A percentile compares a stretch with the other conserved stretches of the same genome.
Conservation (phyloP, 2,888 invertebrate species). For the Eupithecia dodoneata region DNA sequence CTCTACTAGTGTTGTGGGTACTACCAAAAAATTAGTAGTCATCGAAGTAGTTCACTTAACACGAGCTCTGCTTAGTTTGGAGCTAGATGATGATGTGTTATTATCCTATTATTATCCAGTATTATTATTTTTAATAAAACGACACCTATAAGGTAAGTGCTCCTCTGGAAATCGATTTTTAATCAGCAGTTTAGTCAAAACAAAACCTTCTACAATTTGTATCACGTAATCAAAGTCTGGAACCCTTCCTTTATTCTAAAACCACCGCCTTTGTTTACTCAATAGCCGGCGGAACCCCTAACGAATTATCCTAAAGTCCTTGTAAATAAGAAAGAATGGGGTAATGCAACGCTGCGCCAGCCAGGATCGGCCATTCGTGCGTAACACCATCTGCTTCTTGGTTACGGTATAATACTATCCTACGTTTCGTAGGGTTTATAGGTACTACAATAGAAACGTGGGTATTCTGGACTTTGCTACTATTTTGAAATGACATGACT, state of each 20-base stretch:
- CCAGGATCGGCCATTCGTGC: constrained; percentile 53
- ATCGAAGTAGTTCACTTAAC: no score
- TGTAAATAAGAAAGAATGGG: constrained; percentile 59
- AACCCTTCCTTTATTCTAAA: constrained; percentile 25
- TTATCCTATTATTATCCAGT: no score
- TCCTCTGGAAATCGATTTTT: not conserved
- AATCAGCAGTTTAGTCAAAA: not conserved
- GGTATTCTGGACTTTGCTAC: constrained; percentile 32
- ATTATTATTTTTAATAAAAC: no score
- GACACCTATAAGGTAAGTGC: not conserved
- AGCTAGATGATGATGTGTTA: no score
- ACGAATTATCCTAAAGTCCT: constrained; percentile 48
- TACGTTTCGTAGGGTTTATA: constrained; percentile 29
- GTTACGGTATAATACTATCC: constrained; percentile 45
- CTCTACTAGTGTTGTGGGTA: no score
- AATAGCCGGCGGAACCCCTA: constrained; percentile 25
- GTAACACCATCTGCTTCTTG: constrained; percentile 56
- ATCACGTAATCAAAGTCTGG: not conserved
- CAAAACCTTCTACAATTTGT: constrained; percentile 1
- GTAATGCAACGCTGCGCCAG: constrained; percentile 53
- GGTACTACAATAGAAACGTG: constrained; percentile 5
- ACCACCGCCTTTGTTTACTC: constrained; percentile 27
- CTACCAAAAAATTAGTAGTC: no score
- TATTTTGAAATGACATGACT: not conserved
- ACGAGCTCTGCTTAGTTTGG: no score